phyloP scores from a whole-genome alignment of 2,113 vertebrate genomes.

The Vulpes lagopus region DNA sequence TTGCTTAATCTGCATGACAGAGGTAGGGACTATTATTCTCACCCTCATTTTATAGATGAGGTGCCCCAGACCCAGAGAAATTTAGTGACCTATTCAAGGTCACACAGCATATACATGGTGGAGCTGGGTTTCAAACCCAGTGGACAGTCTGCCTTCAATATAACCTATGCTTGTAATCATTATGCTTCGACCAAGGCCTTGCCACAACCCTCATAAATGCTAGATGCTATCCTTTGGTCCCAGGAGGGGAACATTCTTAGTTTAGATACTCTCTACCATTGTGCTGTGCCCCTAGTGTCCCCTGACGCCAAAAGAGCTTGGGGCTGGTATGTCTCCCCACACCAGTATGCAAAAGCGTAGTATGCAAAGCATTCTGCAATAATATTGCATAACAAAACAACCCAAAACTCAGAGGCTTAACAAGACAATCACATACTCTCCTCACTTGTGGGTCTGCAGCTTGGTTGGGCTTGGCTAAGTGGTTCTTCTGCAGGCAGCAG shows the following conservation, averaged over 20 bases:
- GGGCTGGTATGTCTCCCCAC: not conserved
- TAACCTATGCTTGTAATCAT: not conserved
- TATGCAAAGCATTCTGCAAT: accelerated
- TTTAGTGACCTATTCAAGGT: not conserved
- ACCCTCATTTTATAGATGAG: not conserved
- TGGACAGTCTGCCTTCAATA: not conserved
- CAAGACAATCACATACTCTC: accelerated
- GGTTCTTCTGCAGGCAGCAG: not conserved
- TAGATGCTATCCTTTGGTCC: accelerated
- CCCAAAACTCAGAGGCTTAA: not conserved
- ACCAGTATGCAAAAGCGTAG: not conserved
- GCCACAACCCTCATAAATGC: not conserved
- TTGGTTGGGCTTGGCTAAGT: too few species aligned
- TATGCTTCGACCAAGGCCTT: too few species aligned
- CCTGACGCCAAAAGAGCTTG: not conserved
- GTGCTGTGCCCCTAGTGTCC: not conserved
- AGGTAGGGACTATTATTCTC: not conserved
- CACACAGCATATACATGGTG: not conserved
- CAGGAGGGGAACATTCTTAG: not conserved
- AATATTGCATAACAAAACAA: not conserved
- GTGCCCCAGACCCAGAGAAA: slow-evolving; percentile 7
- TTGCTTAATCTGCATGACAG: not conserved
- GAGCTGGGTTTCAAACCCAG: not conserved
- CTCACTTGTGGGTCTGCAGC: accelerated
- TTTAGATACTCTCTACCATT: not conserved